Conservation (phyloP, 2,797 vertebrate genomes). For the Parambassis ranga region DNA sequence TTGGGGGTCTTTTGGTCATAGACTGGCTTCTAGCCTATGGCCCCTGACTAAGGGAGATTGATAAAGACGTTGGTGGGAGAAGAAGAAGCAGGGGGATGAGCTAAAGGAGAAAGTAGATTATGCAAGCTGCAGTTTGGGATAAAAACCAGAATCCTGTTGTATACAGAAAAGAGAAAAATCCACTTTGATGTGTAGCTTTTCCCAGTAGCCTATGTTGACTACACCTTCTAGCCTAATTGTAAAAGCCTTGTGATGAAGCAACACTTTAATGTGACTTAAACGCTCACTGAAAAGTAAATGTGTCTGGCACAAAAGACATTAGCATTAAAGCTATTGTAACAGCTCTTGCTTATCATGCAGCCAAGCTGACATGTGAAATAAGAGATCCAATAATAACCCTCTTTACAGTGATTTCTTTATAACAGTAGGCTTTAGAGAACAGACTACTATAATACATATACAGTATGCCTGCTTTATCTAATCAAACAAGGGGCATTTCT, state of each 20-base stretch:
- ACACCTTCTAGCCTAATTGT: not conserved
- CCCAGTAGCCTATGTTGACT: not conserved
- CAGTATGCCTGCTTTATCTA: too few relatives aligned
- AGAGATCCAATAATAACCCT: not conserved
- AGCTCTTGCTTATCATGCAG: not conserved
- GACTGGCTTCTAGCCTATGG: not conserved
- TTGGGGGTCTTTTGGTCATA: not conserved
- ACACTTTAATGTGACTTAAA: not conserved
- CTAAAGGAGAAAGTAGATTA: not conserved
- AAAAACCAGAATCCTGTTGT: not conserved
- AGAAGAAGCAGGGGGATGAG: not conserved
- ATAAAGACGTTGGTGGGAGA: not conserved
- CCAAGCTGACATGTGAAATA: not conserved
- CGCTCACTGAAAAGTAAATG: not conserved
- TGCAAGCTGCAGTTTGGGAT: not conserved
- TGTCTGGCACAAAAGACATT: not conserved
- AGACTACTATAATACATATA: too few relatives aligned
- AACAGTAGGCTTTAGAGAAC: not conserved
- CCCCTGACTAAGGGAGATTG: not conserved
- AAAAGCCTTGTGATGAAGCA: constrained; percentile 1
- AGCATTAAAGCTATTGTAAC: not conserved
- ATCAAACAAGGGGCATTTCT: constrained; percentile 1
- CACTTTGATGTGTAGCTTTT: not conserved
- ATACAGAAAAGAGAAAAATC: not conserved
- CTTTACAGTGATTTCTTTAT: constrained; percentile 8